Percentiles rank a stretch among this genome's conserved stretches.
Evolutionary conservation across 2,888 invertebrate species (phyloP).

Genomic region (Rotaria magnacalcarata): DNA sequence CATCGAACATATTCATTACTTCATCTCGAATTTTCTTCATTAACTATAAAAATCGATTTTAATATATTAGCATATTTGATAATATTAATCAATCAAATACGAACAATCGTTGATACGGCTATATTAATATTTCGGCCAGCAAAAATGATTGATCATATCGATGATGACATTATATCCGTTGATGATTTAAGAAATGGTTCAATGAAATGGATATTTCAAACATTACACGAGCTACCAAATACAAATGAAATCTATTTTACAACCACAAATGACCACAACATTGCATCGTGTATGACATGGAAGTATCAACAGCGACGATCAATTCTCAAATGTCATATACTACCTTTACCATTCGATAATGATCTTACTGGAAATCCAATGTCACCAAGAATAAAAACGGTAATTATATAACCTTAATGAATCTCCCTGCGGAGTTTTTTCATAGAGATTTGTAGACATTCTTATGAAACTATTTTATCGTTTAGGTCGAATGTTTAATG

Average conservation of each 20-base stretch:
- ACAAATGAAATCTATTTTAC: neutral
- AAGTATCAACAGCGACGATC: slow-evolving; percentile 40
- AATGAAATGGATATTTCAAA: slow-evolving; percentile 7
- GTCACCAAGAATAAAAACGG: neutral
- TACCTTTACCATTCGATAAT: slow-evolving; percentile 42
- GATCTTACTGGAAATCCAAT: neutral
- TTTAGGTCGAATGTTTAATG: slow-evolving; percentile 23
- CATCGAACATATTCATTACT: slow-evolving; percentile 13
- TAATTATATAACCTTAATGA: neutral
- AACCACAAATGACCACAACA: neutral
- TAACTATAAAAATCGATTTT: neutral
- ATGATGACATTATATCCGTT: neutral
- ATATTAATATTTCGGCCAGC: neutral
- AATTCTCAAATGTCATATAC: slow-evolving; percentile 38
- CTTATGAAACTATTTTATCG: too few relatives aligned
- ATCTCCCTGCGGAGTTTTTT: too few relatives aligned
- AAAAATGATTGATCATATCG: neutral
- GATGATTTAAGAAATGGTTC: slow-evolving; percentile 27
- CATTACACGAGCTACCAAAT: neutral
- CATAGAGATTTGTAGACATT: too few relatives aligned
- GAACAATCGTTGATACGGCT: neutral
- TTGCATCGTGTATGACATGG: slow-evolving; percentile 37
- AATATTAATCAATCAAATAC: neutral
- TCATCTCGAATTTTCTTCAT: neutral
- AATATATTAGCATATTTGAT: neutral